Percentiles rank a stretch among this genome's conserved stretches.
Conservation (phyloP, 92 coral and sea anemone species). For the Porites rus region DNA sequence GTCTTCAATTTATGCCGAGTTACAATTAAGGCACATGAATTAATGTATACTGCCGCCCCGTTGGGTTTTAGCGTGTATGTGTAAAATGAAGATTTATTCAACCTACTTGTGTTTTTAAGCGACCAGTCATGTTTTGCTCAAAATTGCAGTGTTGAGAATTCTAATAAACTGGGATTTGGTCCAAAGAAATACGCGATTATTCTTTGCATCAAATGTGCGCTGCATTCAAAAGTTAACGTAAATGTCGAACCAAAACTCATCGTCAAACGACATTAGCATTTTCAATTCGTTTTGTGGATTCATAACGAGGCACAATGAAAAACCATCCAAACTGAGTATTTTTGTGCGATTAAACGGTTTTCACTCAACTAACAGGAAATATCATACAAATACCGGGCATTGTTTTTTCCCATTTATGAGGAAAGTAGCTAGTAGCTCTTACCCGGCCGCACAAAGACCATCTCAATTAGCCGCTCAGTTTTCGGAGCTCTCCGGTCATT, state of each 20-base stretch:
- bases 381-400: not conserved
- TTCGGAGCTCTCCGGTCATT: conserved; percentile 17
- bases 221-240: not conserved
- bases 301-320: not conserved
- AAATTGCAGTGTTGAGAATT: not conserved
- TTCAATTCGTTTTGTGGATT: not conserved
- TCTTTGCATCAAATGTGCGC: not conserved
- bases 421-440: not conserved
- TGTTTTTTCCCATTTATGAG: conserved; percentile 7
- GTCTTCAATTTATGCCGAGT: not conserved
- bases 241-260: not conserved
- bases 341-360: not conserved
- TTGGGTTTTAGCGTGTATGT: not conserved
- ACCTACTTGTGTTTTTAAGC: conserved; percentile 13
- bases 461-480: conserved; percentile 20
- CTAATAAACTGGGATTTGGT: not conserved
- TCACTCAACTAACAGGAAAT: not conserved
- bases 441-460: conserved; percentile 3
- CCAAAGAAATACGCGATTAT: not conserved
- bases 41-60: not conserved
- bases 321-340: not conserved
- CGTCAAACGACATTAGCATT: not conserved
- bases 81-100: not conserved
- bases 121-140: conserved; percentile 5
- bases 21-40: not conserved